Base-by-base conservation (phyloP, 1,140 invertebrate species). In the Brachionus angularis region DNA sequence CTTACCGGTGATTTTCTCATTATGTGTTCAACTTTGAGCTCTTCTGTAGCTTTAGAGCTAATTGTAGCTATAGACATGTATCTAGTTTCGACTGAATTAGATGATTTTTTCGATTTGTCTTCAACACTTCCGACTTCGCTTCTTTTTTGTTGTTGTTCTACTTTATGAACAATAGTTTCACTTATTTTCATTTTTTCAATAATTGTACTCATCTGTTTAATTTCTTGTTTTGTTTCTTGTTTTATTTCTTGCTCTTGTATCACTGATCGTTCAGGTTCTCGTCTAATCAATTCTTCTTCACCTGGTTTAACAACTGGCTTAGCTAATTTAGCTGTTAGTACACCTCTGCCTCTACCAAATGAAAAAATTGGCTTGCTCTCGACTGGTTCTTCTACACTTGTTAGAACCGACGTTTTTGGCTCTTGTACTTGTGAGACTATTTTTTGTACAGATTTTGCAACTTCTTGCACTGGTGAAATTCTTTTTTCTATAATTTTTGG, bases 1-100 rank as follows among this genome's bases (percentile, higher is more conserved):
- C 47, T 46, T 21, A 67, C 62, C 1, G 62, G 62, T 1, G 42
- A 46, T 31, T n/a, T 47, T 14, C 62, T 27, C 21, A 34, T 27
- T 47, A 67, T 67, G 31, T 67, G 29, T 23, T 67, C 62, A 1
- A 67, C 42, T 25, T 42, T 67, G 27, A 67, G 25, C 36, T 67
- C 62, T 27, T 67, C 62, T 12, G 47, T 33, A 8, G 62, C 42
- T 34, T 67, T 67, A 27, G 39, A 47, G 33, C 42, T 50, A 10
- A 29, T 27, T 23, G 42, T 67, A 4, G 42, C 23, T 12, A 67
- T 67, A 2, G 62, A 67, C 5, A 31, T 7, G 36, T 58, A 58
- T 39, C 27, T 5, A 29, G 53, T 58, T 5, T 34, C 33, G 23
- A 7, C 18, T 25, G 53, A 58, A 25, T 21, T 34, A 23, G 53